These are phyloP conservation scores for Sphaerophoria taeniata DNA, from an alignment of 2,888 invertebrate genomes.

Conservation along the genomic window DNA sequence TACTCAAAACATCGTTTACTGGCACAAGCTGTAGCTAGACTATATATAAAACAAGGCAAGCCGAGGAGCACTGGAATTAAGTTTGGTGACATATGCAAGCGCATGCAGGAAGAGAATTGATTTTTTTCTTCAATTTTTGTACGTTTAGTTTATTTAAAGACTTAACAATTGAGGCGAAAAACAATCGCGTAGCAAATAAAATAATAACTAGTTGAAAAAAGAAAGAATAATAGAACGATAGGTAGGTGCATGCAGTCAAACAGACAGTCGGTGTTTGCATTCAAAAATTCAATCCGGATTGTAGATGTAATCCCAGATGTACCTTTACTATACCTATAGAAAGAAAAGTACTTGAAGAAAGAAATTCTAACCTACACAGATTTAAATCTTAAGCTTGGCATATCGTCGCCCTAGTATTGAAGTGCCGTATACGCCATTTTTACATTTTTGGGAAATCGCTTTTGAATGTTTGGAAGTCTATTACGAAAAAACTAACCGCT, in stretches of 20 bases:
- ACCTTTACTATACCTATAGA: conserved; percentile 45
- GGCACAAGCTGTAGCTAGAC: conserved; percentile 48
- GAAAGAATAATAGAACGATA: conserved; percentile 30
- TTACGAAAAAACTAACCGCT: too few relatives aligned
- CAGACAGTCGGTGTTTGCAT: conserved; percentile 44
- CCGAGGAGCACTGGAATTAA: conserved; percentile 39
- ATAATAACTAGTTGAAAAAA: conserved; percentile 63
- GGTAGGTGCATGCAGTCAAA: conserved; percentile 39
- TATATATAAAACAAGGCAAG: conserved; percentile 1
- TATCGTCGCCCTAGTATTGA: too few relatives aligned
- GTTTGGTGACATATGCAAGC: conserved; percentile 72
- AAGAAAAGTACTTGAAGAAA: not conserved
- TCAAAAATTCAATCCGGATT: conserved; percentile 39
- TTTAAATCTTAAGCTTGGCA: too few relatives aligned
- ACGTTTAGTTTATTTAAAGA: conserved; percentile 56
- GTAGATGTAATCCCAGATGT: conserved; percentile 55
- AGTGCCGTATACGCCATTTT: too few relatives aligned
- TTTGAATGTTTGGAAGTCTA: too few relatives aligned
- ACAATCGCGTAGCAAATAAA: conserved; percentile 70
- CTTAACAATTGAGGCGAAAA: conserved; percentile 66
- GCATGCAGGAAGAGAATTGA: conserved; percentile 69
- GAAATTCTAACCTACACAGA: not conserved
- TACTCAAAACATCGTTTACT: conserved; percentile 61
- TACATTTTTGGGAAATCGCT: too few relatives aligned
- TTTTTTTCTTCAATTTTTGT: conserved; percentile 33